A percentile compares a stretch with the other conserved stretches of the same genome.
These are phyloP conservation scores for Hirudinaria manillensis DNA, from an alignment of 2,888 invertebrate species.

Conservation along the genomic window DNA sequence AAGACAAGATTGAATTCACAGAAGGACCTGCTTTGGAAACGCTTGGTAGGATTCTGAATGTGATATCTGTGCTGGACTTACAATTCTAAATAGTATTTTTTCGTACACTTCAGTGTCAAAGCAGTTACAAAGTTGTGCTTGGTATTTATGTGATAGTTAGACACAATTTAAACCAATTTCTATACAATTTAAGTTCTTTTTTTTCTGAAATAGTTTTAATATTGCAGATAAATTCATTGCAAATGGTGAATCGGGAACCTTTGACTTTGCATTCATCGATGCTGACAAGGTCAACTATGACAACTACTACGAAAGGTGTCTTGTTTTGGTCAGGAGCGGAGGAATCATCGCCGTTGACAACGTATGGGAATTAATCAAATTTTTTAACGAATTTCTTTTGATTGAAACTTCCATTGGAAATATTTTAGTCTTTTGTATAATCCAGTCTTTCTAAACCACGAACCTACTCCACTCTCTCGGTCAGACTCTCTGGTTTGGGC, in stretches of 20 bases:
- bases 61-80: neutral
- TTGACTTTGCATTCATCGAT: slow-evolving; percentile 53
- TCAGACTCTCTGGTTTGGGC: slow-evolving; percentile 36
- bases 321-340: slow-evolving; percentile 50
- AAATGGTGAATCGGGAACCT: slow-evolving; percentile 46
- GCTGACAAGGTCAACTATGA: slow-evolving; percentile 54
- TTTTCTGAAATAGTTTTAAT: no score
- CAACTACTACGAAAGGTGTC: slow-evolving; percentile 52
- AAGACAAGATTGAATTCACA: slow-evolving; percentile 44
- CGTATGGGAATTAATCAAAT: slow-evolving; percentile 35
- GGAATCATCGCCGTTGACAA: slow-evolving; percentile 56
- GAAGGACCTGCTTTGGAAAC: slow-evolving; percentile 43
- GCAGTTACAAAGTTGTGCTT: no score
- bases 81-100: no score
- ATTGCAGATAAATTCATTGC: slow-evolving; percentile 43
- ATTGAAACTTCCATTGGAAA: neutral
- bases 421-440: neutral
- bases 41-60: neutral
- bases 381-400: neutral
- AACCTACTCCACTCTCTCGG: neutral
- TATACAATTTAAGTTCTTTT: neutral
- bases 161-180: no score
- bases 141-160: neutral
- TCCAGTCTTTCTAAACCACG: neutral
- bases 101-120: no score